Conservation (phyloP, 2,888 invertebrate species). For the Cataglyphis rosenhaueri region DNA sequence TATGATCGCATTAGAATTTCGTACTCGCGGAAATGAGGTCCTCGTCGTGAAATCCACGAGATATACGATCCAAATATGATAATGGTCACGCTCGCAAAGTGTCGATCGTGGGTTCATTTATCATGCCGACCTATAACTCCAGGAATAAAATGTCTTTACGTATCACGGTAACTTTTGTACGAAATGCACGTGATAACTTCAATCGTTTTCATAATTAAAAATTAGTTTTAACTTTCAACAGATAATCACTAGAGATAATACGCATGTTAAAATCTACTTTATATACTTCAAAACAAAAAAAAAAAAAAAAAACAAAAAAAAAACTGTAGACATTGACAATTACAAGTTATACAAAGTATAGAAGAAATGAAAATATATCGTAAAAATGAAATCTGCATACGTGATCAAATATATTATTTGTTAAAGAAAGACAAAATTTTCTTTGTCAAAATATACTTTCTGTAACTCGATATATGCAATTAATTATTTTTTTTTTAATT, state of each 20-base stretch:
- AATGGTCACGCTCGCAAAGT: conserved; percentile 57
- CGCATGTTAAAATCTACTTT: conserved; percentile 10
- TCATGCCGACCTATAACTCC: conserved; percentile 52
- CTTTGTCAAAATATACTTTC: background rate
- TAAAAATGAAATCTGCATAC: background rate
- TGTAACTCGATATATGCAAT: background rate
- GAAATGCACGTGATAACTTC: conserved; percentile 48
- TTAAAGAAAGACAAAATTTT: background rate
- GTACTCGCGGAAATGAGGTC: conserved; percentile 65
- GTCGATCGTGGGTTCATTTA: conserved; percentile 68
- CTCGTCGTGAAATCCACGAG: conserved; percentile 61
- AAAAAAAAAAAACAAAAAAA: conserved; percentile 14
- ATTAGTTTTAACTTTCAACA: conserved; percentile 16
- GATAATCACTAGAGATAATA: conserved; percentile 6
- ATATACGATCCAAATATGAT: conserved; percentile 70
- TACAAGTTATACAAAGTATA: background rate
- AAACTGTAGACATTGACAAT: background rate
- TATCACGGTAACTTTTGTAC: conserved; percentile 36
- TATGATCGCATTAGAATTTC: conserved; percentile 65
- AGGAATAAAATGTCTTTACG: conserved; percentile 45
- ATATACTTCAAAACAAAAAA: background rate
- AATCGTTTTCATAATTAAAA: conserved; percentile 17
- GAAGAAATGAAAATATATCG: background rate
- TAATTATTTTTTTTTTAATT: conserved; percentile 4
- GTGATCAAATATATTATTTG: background rate